Evolutionary conservation across 2,888 invertebrate genomes (phyloP).

Genomic region (Pteria penguin): DNA sequence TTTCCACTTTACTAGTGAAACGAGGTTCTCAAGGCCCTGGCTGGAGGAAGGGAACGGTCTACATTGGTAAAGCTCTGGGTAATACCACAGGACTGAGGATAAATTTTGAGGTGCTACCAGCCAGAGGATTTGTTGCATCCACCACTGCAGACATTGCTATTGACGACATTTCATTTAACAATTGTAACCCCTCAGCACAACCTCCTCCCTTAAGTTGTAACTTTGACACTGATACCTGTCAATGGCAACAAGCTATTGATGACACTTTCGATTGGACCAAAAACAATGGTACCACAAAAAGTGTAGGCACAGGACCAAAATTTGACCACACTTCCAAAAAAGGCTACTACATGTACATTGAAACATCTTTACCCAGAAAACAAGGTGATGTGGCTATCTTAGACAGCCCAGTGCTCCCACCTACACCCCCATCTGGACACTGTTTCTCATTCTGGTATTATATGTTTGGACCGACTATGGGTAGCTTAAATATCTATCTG

Average conservation of each 20-base stretch:
- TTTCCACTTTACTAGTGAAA: slow-evolving; percentile 38
- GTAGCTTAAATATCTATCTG: slow-evolving; percentile 62
- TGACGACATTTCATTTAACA: slow-evolving; percentile 73
- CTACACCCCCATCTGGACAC: slow-evolving; percentile 61
- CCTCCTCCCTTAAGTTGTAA: slow-evolving; percentile 67
- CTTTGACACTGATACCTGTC: slow-evolving; percentile 71
- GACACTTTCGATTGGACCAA: slow-evolving; percentile 75
- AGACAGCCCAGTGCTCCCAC: slow-evolving; percentile 61
- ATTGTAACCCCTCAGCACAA: slow-evolving; percentile 62
- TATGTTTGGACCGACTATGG: slow-evolving; percentile 74
- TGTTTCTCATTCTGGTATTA: slow-evolving; percentile 76
- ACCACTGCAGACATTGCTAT: slow-evolving; percentile 70
- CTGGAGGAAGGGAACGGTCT: slow-evolving; percentile 61
- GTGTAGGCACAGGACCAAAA: slow-evolving; percentile 71
- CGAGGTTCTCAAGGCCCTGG: slow-evolving; percentile 51
- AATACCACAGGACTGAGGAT: slow-evolving; percentile 45
- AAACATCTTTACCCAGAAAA: slow-evolving; percentile 82
- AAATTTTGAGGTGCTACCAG: slow-evolving; percentile 53
- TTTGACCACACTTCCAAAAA: slow-evolving; percentile 64
- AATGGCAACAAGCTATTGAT: slow-evolving; percentile 65
- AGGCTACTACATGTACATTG: slow-evolving; percentile 70
- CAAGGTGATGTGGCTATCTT: slow-evolving; percentile 83
- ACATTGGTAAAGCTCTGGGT: slow-evolving; percentile 59
- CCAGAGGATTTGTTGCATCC: slow-evolving; percentile 49
- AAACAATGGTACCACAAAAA: slow-evolving; percentile 60